phyloP scores from a whole-genome alignment of 2,888 invertebrate genomes.

The Seira musarum region DNA sequence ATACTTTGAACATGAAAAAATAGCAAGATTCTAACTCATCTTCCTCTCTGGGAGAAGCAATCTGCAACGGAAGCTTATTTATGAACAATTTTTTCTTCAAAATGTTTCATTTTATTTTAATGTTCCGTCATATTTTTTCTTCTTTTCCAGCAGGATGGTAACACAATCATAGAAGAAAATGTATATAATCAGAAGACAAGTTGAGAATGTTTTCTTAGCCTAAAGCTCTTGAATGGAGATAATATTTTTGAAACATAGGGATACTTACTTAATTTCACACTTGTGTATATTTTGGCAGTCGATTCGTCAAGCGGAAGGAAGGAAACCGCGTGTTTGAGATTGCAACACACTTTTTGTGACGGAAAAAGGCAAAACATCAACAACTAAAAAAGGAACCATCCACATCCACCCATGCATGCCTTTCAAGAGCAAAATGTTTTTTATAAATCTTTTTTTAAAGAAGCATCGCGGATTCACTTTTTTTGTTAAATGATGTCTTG shows the following conservation, averaged over 20 bases:
- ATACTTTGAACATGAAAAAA: not conserved
- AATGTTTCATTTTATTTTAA: not conserved
- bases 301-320: not conserved
- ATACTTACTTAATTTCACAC: no score
- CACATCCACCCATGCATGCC: not conserved
- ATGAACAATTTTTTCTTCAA: not conserved
- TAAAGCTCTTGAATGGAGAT: not conserved
- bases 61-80: not conserved
- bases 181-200: not conserved
- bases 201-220: not conserved
- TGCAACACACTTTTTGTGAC: constrained; percentile 10
- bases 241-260: not conserved
- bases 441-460: not conserved
- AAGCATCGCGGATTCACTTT: no score
- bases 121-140: no score
- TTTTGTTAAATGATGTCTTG: constrained; percentile 20
- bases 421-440: not conserved
- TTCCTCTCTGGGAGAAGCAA: no score
- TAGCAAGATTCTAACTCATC: not conserved
- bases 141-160: no score
- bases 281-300: not conserved
- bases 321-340: not conserved
- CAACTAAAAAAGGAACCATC: not conserved
- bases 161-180: not conserved
- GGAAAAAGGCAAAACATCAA: constrained; percentile 46